Evolutionary conservation across 2,888 invertebrate species (phyloP), one percentile per base, ranked within the genome.

Genomic region (Phalangium opilio): DNA sequence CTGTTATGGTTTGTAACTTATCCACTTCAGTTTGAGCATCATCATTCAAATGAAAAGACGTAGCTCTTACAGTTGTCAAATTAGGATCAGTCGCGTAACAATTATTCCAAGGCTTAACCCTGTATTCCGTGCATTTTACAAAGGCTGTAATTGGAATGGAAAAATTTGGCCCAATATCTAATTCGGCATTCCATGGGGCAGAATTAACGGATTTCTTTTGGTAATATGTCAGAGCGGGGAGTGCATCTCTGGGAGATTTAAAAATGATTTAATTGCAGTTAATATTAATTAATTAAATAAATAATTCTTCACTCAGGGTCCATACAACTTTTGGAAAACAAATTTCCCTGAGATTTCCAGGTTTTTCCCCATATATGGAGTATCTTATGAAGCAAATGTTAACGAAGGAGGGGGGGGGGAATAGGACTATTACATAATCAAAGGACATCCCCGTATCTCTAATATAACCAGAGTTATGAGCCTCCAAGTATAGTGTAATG

Each of bases 141-240:
- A 73, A 78, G 19, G 73, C 70, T 33, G 75, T 71, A 4, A 81
- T 69, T 11, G 75, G 75, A 51, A 82, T 77, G 52, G 69, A 66
- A 20, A 81, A 71, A 52, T 73, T 58, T 3, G 58, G 56, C 2
- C 69, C 69, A 33, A 72, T 63, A 46, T 73, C 72, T 41, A 83
- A 63, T 47, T 73, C 71, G 27, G 73, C 71, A 66, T 78, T 77
- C 80, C 81, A 81, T 1, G 75, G 70, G 49, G 69, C 67, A 0
- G 77, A 68, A 33, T 69, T 70, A 1, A 67, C 61, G 41, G 61
- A 61, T 56, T 68, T 73, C 52, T 72, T 73, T 49, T 72, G 71
- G 53, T 75, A 74, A 55, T 71, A 73, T 17, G 72, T 64, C 1
- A 81, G 66, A 49, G 75, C 74, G 12, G 70, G 70, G 58, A 78